Percentiles rank a stretch among this genome's conserved stretches.
Conservation (phyloP, 37 sponge, comb jelly and placozoan genomes). For the Haliclona indistincta region DNA sequence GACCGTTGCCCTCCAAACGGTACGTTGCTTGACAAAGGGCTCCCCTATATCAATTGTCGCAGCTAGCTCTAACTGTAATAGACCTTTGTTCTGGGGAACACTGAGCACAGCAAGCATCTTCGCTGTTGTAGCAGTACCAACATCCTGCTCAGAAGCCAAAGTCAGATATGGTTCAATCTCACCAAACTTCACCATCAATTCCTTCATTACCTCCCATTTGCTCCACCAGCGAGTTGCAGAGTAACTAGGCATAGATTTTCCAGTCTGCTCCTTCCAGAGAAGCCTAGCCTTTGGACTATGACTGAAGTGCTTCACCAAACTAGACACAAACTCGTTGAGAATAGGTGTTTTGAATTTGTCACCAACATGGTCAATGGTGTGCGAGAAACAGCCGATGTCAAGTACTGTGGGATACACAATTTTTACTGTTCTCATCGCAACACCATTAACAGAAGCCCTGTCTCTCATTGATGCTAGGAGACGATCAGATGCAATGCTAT, state of each 20-base stretch:
- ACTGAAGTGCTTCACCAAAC: slow-evolving; percentile 20
- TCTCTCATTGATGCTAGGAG: slow-evolving; percentile 6
- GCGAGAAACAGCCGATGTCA: slow-evolving; percentile 36
- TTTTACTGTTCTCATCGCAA: neutral
- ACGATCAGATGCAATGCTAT: neutral
- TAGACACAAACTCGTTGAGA: slow-evolving; percentile 11
- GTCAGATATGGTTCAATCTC: slow-evolving; percentile 22
- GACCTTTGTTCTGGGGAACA: neutral
- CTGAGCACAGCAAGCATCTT: slow-evolving; percentile 6
- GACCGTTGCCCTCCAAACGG: slow-evolving; percentile 47
- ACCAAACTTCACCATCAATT: slow-evolving; percentile 20
- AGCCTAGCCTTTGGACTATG: slow-evolving; percentile 16
- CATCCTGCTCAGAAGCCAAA: neutral
- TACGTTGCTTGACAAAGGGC: slow-evolving; percentile 43
- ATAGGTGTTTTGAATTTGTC: slow-evolving; percentile 11
- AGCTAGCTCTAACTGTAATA: slow-evolving; percentile 37
- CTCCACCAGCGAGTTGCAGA: slow-evolving; percentile 46
- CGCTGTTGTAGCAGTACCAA: slow-evolving; percentile 2
- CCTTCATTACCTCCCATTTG: slow-evolving; percentile 22
- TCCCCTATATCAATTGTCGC: slow-evolving; percentile 30
- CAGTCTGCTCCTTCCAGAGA: slow-evolving; percentile 21
- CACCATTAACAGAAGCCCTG: slow-evolving; percentile 8
- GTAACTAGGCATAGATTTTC: neutral
- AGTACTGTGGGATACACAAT: slow-evolving; percentile 12
- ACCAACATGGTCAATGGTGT: slow-evolving; percentile 13